phyloP scores from a whole-genome alignment of 2,113 vertebrate species.

The Microcebus murinus region DNA sequence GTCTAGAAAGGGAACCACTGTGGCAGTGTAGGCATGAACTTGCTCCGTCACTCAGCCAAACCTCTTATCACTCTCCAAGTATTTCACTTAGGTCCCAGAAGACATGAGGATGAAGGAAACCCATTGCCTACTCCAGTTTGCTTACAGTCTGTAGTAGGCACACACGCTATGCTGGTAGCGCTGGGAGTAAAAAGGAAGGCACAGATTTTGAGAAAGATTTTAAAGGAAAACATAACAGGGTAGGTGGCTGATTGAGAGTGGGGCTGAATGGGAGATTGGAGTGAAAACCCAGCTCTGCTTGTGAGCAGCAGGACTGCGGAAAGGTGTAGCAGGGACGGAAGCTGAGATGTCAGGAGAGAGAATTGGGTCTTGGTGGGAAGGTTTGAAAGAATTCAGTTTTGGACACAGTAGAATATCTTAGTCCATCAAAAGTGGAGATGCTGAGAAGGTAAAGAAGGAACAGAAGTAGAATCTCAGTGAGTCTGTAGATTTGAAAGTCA shows the following conservation, averaged over 20 bases:
- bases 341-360: background rate
- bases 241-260: background rate
- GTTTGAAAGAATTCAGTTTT: background rate
- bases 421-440: background rate
- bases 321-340: background rate
- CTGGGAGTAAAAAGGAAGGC: background rate
- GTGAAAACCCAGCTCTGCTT: background rate
- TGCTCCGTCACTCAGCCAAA: background rate
- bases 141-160: background rate
- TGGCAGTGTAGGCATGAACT: background rate
- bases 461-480: background rate
- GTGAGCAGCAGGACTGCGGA: background rate
- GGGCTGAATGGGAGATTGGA: background rate
- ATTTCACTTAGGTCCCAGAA: background rate
- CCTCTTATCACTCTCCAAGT: background rate
- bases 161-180: fast-evolving
- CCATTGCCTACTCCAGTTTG: background rate
- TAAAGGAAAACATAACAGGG: background rate
- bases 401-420: background rate
- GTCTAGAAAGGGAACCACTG: background rate
- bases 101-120: background rate
- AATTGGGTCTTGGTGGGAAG: background rate
- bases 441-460: background rate
- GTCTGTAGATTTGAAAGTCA: background rate
- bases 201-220: background rate